phyloP scores from a whole-genome alignment of 2,797 vertebrate species.

The Syngnathus acus region DNA sequence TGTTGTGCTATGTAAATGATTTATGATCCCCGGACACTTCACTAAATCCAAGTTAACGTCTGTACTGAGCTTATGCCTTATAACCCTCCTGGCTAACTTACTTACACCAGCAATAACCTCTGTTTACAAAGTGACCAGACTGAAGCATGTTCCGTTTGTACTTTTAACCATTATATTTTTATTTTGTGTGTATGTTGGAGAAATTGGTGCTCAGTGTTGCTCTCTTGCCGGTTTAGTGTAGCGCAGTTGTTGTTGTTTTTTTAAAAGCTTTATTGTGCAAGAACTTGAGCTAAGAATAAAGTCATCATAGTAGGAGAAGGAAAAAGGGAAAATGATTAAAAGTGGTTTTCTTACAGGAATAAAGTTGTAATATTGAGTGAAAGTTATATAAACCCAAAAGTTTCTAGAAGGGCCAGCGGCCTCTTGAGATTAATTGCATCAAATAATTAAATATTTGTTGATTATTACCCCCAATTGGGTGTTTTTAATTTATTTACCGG shows the following conservation, averaged over 20 bases:
- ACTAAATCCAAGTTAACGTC: conserved; percentile 87
- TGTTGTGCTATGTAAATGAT: conserved; percentile 91
- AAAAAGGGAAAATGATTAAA: not conserved
- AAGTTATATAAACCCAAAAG: too few species aligned
- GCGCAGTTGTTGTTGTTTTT: conserved; percentile 45
- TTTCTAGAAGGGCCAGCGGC: too few species aligned
- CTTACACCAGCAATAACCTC: conserved; percentile 82
- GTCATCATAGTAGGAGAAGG: not conserved
- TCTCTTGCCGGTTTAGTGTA: conserved; percentile 46
- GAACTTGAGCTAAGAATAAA: not conserved
- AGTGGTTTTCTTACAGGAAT: not conserved
- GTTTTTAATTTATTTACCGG: too few species aligned
- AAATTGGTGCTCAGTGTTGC: conserved; percentile 62
- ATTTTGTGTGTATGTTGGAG: conserved; percentile 43
- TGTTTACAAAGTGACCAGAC: conserved; percentile 59
- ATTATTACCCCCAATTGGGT: too few species aligned
- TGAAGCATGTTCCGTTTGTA: conserved; percentile 74
- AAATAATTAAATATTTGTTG: too few species aligned
- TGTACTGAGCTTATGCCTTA: conserved; percentile 82
- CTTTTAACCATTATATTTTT: conserved; percentile 67
- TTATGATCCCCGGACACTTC: conserved; percentile 70
- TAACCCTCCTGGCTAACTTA: conserved; percentile 81
- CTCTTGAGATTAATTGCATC: too few species aligned
- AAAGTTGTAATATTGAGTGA: not conserved
- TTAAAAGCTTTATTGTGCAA: not conserved